Base-by-base conservation (phyloP, 2,113 vertebrate genomes). In the Peromyscus californicus region DNA sequence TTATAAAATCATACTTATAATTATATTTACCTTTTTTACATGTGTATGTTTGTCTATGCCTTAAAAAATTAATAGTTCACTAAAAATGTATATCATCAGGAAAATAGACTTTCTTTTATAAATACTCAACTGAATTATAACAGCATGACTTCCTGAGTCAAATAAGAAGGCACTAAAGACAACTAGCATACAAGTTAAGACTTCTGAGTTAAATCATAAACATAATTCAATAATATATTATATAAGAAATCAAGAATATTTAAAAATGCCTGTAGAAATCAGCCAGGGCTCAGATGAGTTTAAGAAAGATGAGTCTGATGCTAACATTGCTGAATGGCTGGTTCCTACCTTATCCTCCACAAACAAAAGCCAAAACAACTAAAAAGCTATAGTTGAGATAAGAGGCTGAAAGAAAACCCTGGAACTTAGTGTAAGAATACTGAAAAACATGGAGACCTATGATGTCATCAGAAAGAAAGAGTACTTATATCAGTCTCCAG, bases 41-140 rank as follows among this genome's bases (percentile, higher is more conserved):
- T 54, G 1, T 80, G 3, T 90, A 29, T 59, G 12, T 4, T 84
- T 69, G 6, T 8, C 79, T 69, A 36, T 85, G 12, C 72, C 15
- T 57, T 48, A 61, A 69, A 80, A 78, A 70, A 94, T 84, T 95
- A 8, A 57, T 13, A 26, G 93, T 86, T 4, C 67, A 36, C 19
- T 48, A 76, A 93, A 29, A 67, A 67, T 2, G 5, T 90, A 54
- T 12, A 51, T 33, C 33, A 70, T 82, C 6, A 13, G 45, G 59
- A 89, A 95, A 6, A 82, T 26, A 0, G 16, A 57, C 3, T 65
- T 75, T 9, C 10, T 17, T 61, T 39, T 76, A 36, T 8, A 1
- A 3, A 39, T 78, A 63, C 17, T 36, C 36, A 78, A 54, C 63
- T 85, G 45, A 95, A 80, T 85, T 84, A 89, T 13, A 94, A 26